Percentiles rank a stretch among this genome's conserved stretches.
These are phyloP conservation scores for Synergus laeviventris DNA, from an alignment of 2,888 invertebrate genomes.

Conservation along the genomic window DNA sequence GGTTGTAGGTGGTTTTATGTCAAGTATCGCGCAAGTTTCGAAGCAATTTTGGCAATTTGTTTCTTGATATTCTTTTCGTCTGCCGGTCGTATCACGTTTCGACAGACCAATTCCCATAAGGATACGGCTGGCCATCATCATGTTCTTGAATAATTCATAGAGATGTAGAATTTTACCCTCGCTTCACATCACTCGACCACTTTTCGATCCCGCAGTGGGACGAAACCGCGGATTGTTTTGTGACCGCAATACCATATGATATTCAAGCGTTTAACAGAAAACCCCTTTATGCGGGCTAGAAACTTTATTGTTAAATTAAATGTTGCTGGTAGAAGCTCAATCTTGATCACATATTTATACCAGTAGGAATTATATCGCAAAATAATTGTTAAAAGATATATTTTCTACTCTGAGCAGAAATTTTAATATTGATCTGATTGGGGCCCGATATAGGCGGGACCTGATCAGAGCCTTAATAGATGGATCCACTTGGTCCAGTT, in stretches of 20 bases:
- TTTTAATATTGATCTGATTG: too few species aligned
- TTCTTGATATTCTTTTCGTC: slow-evolving; percentile 35
- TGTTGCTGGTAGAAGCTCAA: not conserved
- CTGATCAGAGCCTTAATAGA: too few species aligned
- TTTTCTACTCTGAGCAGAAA: too few species aligned
- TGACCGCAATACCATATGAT: not conserved
- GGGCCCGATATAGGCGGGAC: too few species aligned
- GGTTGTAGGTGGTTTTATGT: slow-evolving; percentile 31
- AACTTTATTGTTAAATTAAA: not conserved
- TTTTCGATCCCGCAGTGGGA: slow-evolving; percentile 19
- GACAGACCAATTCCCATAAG: slow-evolving; percentile 28
- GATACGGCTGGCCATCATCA: slow-evolving; percentile 24
- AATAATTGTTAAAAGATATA: not conserved
- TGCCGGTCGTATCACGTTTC: slow-evolving; percentile 36
- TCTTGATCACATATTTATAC: not conserved
- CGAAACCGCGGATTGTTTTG: slow-evolving; percentile 5
- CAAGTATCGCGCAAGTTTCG: slow-evolving; percentile 17
- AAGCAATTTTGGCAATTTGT: slow-evolving; percentile 29
- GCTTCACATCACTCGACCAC: slow-evolving; percentile 24
- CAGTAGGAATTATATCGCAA: slow-evolving; percentile 15
- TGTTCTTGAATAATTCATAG: slow-evolving; percentile 37
- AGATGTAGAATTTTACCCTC: slow-evolving; percentile 21
- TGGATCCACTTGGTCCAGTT: too few species aligned
- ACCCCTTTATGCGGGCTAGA: not conserved
- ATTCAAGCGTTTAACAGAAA: not conserved